Conservation (phyloP, 2,888 invertebrate genomes). For the Andrena camellia region DNA sequence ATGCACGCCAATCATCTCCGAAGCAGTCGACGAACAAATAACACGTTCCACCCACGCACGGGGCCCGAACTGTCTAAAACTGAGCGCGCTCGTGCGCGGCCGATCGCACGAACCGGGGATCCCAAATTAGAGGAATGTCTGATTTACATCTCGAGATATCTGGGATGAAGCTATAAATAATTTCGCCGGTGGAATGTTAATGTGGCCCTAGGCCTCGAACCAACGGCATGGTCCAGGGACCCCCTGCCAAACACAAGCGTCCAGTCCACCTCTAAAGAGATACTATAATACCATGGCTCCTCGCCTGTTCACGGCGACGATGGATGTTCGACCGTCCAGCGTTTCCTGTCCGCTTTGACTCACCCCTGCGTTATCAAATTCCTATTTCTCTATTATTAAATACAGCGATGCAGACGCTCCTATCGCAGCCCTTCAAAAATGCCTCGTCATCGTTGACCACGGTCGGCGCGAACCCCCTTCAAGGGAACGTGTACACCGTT, state of each 20-base stretch:
- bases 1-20: constrained; percentile 49
- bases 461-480: neutral
- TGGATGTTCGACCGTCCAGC: constrained; percentile 43
- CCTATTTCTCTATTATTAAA: neutral
- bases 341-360: constrained; percentile 38
- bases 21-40: constrained; percentile 44
- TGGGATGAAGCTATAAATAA: constrained; percentile 84
- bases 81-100: constrained; percentile 44
- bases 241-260: constrained; percentile 77
- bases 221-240: constrained; percentile 76
- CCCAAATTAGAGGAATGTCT: constrained; percentile 81
- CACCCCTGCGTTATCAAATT: constrained; percentile 13
- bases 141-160: constrained; percentile 81
- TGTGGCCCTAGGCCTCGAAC: constrained; percentile 74
- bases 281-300: constrained; percentile 63
- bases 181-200: constrained; percentile 82
- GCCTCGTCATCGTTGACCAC: too few relatives aligned
- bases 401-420: neutral
- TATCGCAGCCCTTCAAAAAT: neutral
- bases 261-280: constrained; percentile 72
- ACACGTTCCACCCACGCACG: constrained; percentile 64
- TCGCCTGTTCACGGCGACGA: constrained; percentile 39
- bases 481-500: neutral
- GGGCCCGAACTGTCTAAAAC: constrained; percentile 59
- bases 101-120: constrained; percentile 64